Base-by-base conservation (phyloP, 2,888 invertebrate genomes). In the Apamea sordens region DNA sequence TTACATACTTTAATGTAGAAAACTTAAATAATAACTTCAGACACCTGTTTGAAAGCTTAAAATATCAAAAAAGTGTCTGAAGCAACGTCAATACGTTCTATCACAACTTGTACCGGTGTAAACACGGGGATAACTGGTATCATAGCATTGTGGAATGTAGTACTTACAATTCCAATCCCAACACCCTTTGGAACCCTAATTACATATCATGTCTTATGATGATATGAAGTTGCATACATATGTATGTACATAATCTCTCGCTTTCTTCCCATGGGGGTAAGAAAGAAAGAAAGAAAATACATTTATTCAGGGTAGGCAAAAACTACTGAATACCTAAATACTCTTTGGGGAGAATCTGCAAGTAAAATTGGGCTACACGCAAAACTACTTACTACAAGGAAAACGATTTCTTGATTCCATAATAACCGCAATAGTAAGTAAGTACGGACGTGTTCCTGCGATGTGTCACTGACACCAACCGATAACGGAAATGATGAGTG, bases 401-500 rank as follows among this genome's bases (percentile, higher is more conserved):
- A 44, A 53, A 32, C 5, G 13, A 44, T 32, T 76, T 32, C 10
- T 61, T 28, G 11, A 15, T 24, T 64, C 4, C 24, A n/a, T 21
- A 64, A 76, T 32, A 65, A 32, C 32, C 53, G 2, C 28, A 53
- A 47, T 13, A 47, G 13, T 47, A 47, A 47, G 13, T 47, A 47
- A 47, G 47, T 13, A 47, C 47, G 47, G 24, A 0, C 53, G 10
- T 47, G 64, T 79, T 71, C 15, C 5, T 21, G 18, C 41, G n/a
- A 71, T 81, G 76, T 81, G 61, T 67, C 59, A 41, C 50, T 32
- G 28, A 18, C 24, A 32, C 28, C 41, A 63, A 71, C 50, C 41
- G n/a, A 32, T 67, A 65, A 50, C 15, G 15, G 65, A 73, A 65
- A 73, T 67, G 2, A 67, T 67, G 15, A 41, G 65, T 15, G 28